Evolutionary conservation across 2,797 vertebrate species (phyloP).

Genomic region (Rhynchotus rufescens): DNA sequence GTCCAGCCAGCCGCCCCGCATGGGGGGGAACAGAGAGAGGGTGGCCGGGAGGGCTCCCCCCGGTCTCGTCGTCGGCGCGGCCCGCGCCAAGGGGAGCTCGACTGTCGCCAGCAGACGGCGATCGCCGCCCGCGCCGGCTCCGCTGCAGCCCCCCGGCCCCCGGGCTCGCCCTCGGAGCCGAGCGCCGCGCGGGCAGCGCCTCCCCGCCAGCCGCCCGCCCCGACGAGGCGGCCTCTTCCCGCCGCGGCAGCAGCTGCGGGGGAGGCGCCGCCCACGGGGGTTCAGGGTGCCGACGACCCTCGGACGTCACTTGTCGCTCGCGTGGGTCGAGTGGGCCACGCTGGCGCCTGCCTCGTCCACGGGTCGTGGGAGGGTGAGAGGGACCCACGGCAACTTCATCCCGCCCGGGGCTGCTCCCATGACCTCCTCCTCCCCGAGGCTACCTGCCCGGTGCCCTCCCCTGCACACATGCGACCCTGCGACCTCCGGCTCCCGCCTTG

Average conservation of each 20-base stretch:
- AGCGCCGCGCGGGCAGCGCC: not conserved
- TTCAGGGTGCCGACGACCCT: rapidly evolving
- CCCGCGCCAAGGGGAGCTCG: not conserved
- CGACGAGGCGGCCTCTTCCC: not conserved
- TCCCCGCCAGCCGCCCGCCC: not conserved
- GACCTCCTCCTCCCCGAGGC: not conserved
- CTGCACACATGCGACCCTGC: not conserved
- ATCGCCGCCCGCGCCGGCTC: conserved; percentile 74
- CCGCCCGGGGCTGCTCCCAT: not conserved
- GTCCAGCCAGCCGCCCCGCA: too few relatives aligned
- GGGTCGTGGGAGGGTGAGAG: too few relatives aligned
- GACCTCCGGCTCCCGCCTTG: rapidly evolving
- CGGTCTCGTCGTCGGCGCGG: not conserved
- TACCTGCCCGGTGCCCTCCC: not conserved
- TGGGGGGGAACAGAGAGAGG: not conserved
- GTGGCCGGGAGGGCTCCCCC: too few relatives aligned
- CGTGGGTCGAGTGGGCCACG: too few relatives aligned
- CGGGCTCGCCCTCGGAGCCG: not conserved
- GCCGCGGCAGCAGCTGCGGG: not conserved
- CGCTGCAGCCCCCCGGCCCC: not conserved
- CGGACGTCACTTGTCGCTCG: not conserved
- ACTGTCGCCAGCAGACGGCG: conserved; percentile 90
- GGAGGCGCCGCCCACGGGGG: not conserved
- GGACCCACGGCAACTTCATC: not conserved
- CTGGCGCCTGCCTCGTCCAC: not conserved